These are phyloP conservation scores for Notamacropus eugenii DNA, from an alignment of 2,797 vertebrate genomes.

Conservation along the genomic window DNA sequence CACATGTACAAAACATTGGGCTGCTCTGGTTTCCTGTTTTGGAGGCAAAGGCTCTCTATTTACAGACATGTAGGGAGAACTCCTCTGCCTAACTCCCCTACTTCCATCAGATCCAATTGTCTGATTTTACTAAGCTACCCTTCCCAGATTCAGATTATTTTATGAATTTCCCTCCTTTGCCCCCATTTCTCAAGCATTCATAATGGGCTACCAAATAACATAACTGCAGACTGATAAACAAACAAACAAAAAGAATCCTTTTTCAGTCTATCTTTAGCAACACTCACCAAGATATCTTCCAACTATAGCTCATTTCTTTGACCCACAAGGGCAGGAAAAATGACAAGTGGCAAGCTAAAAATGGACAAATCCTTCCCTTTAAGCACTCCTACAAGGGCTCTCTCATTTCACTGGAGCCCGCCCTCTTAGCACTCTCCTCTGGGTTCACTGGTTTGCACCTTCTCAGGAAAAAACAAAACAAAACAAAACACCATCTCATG, in stretches of 20 bases:
- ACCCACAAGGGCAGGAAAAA: not conserved
- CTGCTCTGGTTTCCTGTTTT: conserved; percentile 30
- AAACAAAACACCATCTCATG: not conserved
- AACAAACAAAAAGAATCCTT: conserved; percentile 26
- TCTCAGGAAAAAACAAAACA: not conserved
- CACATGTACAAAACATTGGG: not conserved
- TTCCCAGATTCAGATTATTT: conserved; percentile 10
- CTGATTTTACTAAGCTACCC: not conserved
- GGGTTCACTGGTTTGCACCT: not conserved
- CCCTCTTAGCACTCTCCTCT: not conserved
- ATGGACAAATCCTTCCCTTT: not conserved
- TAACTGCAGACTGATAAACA: not conserved
- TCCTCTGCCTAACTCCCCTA: not conserved
- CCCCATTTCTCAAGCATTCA: not conserved
- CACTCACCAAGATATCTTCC: not conserved
- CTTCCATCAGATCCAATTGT: not conserved
- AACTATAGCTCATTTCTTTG: conserved; percentile 12
- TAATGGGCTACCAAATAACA: not conserved
- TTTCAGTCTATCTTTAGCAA: not conserved
- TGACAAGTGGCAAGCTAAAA: not conserved
- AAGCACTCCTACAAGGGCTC: not conserved
- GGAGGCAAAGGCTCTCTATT: conserved; percentile 20
- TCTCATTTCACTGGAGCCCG: not conserved
- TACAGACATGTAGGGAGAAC: not conserved
- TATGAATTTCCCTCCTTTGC: conserved; percentile 5